Evolutionary conservation across 1,140 invertebrate genomes (phyloP), one percentile per base, ranked within the genome.

Genomic region (Diorhabda carinulata): DNA sequence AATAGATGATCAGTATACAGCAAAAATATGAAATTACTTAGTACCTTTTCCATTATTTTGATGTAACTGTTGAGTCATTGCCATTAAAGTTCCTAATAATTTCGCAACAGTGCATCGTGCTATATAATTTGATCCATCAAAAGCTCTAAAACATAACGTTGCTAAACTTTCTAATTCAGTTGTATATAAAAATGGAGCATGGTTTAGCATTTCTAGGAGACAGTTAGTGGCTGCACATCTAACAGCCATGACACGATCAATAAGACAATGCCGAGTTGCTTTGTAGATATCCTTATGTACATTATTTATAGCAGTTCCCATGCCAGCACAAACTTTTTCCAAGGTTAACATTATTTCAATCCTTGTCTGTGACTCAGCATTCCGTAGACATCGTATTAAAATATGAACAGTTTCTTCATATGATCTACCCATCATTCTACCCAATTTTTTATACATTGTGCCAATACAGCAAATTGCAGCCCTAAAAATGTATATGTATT

Each of bases 371-470:
- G 97, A 98, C 84, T 99, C 98, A 3, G 95, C 94, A 83, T 92
- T 98, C 77, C 94, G 90, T 60, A 98, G 83, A 4, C 94, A 95
- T 73, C 96, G 94, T 60, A 97, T 90, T 5, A 99, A 84, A 65
- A 97, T 92, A 73, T 94, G 90, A 7, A 98, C 94, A 3, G 97
- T 98, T 79, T 99, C 97, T 80, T 99, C 97, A 80, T 98, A 99
- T 0, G 96, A 98, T 71, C 97, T 86, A 0, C 97, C 98, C 90
- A 98, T 98, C 96, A 99, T 98, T 72, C 98, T 84, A 2, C 98
- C 97, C 6, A 99, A 84, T 81, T 95, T 97, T 81, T 98, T 95
- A 83, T 99, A 99, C 94, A 99, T 98, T 66, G 90, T 92, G 40
- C 96, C 97, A 59, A 99, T 87, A 78, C 95, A 97, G 68, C 93